phyloP scores from a whole-genome alignment of 2,113 vertebrate species.

The Micronisus gabar region DNA sequence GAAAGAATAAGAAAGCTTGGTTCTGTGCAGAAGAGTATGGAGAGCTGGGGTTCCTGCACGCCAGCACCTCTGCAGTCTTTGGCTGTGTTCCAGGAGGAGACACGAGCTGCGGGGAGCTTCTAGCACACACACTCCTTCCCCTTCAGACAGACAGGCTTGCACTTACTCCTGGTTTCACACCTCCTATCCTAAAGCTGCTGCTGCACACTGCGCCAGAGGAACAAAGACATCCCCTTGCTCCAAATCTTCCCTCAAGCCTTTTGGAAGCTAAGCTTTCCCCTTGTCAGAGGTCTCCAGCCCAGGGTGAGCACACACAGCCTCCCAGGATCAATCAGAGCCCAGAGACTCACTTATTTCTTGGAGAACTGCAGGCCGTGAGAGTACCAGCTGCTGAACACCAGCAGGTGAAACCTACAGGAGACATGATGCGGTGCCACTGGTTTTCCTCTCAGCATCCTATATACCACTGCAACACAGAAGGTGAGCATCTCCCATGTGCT shows the following conservation, averaged over 20 bases:
- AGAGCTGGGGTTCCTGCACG: not conserved
- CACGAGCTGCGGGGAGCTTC: not conserved
- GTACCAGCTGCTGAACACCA: rapidly evolving
- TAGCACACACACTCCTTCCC: rapidly evolving
- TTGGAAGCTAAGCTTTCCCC: not conserved
- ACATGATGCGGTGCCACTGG: not conserved
- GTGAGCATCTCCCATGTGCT: not conserved
- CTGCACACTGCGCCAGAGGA: rapidly evolving
- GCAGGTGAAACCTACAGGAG: not conserved
- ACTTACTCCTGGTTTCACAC: not conserved
- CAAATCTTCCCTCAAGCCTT: not conserved
- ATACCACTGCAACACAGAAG: not conserved
- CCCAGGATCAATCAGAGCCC: not conserved
- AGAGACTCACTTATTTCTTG: not conserved
- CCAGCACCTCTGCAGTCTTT: not conserved
- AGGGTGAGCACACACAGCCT: rapidly evolving
- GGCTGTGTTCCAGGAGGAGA: not conserved
- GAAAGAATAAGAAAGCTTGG: not conserved
- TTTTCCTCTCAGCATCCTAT: not conserved
- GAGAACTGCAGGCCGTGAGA: not conserved
- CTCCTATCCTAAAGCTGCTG: not conserved
- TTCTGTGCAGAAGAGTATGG: not conserved
- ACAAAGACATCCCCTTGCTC: not conserved
- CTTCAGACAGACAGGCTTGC: not conserved
- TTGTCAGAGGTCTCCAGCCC: not conserved